Evolutionary conservation across 2,113 vertebrate species (phyloP), one percentile per base, ranked within the genome.

Genomic region (Enhydra lutris): DNA sequence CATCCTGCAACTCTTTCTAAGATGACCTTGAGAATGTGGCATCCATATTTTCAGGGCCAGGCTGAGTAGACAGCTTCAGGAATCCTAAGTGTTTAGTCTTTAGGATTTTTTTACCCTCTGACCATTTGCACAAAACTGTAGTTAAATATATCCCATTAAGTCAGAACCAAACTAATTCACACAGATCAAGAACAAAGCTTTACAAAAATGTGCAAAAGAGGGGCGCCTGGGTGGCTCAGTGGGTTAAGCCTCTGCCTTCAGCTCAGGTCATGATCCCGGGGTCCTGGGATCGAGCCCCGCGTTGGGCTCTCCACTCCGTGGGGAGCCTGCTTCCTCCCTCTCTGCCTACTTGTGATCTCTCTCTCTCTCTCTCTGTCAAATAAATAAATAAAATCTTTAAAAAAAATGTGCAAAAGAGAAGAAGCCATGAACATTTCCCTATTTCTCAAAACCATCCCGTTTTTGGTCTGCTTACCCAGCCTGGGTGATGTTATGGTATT

Each of bases 401-500:
- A 42, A 42, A 31, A 45, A 21, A 65, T 47, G 18, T 2, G 24
- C 11, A 50, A 76, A 79, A 34, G 6, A 84, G 36, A n/a, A 88
- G 24, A 63, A 91, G 14, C 24, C 14, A 9, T 29, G 24, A 73
- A 12, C 42, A 86, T 3, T 94, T 91, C 59, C 83, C 4, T 24
- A 59, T 69, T 42, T 92, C 67, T 65, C 14, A 88, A 47, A 80
- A 34, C 14, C 57, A 86, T 9, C 1, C 42, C 10, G 39, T 34
- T 91, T 29, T 59, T 97, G 95, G 79, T 89, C 59, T 86, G 93
- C 99, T 99, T 98, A 99, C 99, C 99, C 36, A 99, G 99, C 98
- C 99, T 99, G 73, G 99, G 99, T 11, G 99, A 99, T 82, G 99
- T 99, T 99, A 99, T 99, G 94, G 99, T 99, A 98, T 99, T 99